Conservation (phyloP, 2,797 vertebrate genomes). For the Alectoris magna region DNA sequence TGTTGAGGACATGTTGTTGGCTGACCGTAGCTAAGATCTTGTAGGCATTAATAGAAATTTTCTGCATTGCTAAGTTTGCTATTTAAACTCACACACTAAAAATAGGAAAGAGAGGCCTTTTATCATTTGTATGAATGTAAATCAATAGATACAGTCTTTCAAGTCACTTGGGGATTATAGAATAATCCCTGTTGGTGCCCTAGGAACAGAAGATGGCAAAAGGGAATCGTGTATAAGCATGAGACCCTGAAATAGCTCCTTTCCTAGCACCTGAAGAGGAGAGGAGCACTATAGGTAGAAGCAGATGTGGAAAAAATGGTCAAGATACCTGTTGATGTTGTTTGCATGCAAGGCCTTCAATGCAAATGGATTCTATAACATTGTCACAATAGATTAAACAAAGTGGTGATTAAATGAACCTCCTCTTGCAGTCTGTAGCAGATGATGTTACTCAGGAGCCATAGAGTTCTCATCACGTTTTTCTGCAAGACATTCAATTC, state of each 20-base stretch:
- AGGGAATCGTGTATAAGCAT: not conserved
- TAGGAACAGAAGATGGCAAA: not conserved
- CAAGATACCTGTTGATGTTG: not conserved
- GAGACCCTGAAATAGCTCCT: not conserved
- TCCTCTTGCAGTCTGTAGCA: not conserved
- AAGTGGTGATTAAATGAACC: not conserved
- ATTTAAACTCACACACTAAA: not conserved
- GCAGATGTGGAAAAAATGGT: not conserved
- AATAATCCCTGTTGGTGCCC: not conserved
- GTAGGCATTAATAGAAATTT: not conserved
- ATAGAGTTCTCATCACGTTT: not conserved
- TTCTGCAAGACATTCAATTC: conserved; percentile 3
- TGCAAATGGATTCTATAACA: not conserved
- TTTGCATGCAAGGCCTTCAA: not conserved
- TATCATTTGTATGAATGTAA: not conserved
- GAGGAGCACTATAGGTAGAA: not conserved
- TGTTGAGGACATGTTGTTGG: not conserved
- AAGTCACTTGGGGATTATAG: not conserved
- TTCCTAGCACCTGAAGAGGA: not conserved
- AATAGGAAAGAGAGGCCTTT: not conserved
- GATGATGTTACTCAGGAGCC: not conserved
- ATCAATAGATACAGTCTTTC: not conserved
- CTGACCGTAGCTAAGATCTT: not conserved
- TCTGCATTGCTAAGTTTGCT: not conserved
- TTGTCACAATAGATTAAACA: conserved; percentile 12